Conservation (phyloP, 1,140 invertebrate species). For the Ruditapes philippinarum region DNA sequence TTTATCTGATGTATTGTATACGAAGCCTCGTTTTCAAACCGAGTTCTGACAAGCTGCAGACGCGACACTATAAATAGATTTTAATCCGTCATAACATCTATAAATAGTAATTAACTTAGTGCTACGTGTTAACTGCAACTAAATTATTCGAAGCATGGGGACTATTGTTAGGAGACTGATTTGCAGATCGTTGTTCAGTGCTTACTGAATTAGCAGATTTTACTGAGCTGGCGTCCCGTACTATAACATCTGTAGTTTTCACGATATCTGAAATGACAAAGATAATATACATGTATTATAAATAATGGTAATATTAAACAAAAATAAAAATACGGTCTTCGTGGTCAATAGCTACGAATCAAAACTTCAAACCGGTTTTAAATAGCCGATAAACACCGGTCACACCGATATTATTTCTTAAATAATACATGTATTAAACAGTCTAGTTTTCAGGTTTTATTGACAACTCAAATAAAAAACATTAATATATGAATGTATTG, state of each 20-base stretch:
- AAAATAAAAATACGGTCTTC: no score
- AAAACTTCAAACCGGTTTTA: no score
- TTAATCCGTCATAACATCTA: not conserved
- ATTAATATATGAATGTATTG: no score
- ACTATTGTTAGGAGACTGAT: constrained; percentile 67
- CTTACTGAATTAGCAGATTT: constrained; percentile 68
- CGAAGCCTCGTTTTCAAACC: constrained; percentile 19
- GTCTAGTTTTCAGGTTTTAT: no score
- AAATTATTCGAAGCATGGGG: constrained; percentile 72
- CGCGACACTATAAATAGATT: not conserved
- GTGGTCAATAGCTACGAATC: no score
- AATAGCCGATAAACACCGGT: no score
- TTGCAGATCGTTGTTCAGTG: constrained; percentile 72
- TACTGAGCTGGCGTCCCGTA: constrained; percentile 63
- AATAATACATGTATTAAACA: no score
- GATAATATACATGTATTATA: no score
- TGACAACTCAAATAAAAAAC: no score
- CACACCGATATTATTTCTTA: no score
- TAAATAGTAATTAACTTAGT: not conserved
- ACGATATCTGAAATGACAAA: constrained; percentile 66
- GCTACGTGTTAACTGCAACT: constrained; percentile 74
- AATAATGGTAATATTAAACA: no score
- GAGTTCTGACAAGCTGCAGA: not conserved
- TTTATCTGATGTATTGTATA: not conserved
- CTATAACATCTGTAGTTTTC: constrained; percentile 66